These are phyloP conservation scores for Jaculus jaculus DNA, from an alignment of 2,113 vertebrate species.

Conservation along the genomic window DNA sequence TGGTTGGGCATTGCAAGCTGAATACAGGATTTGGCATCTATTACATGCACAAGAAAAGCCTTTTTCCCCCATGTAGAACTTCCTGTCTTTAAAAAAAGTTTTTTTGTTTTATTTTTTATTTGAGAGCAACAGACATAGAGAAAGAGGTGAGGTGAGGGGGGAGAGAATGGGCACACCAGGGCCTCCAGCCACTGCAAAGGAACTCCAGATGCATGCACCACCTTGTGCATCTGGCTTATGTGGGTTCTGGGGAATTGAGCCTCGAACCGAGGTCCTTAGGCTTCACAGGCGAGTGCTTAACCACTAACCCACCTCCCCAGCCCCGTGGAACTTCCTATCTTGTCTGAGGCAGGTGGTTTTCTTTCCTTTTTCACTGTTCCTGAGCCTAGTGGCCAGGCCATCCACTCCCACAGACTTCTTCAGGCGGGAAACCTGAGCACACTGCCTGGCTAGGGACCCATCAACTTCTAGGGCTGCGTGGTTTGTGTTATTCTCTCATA, in stretches of 20 bases:
- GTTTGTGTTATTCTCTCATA: constrained; percentile 70
- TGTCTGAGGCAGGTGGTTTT: constrained; percentile 66
- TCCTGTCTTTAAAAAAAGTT: too few species aligned
- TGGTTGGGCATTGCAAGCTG: neutral
- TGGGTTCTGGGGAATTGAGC: too few species aligned
- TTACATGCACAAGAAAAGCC: constrained; percentile 55
- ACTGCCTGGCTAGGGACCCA: constrained; percentile 66
- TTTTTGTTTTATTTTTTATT: too few species aligned
- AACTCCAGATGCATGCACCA: too few species aligned
- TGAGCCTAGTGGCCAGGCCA: constrained; percentile 47
- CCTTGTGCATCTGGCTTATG: too few species aligned
- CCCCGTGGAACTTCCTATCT: constrained; percentile 65
- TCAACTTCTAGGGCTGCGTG: constrained; percentile 61
- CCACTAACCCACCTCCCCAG: too few species aligned
- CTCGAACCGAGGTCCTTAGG: too few species aligned
- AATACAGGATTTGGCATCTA: neutral
- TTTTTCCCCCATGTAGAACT: constrained; percentile 41
- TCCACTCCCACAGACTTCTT: constrained; percentile 70
- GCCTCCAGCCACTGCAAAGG: too few species aligned
- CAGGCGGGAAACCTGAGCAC: constrained; percentile 75
- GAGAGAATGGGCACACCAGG: too few species aligned
- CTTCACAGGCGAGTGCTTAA: too few species aligned
- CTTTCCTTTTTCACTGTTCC: constrained; percentile 64
- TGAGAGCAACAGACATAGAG: too few species aligned
- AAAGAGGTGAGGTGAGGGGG: too few species aligned